Evolutionary conservation across 2,888 invertebrate species (phyloP).

Genomic region (Protonemura montana): DNA sequence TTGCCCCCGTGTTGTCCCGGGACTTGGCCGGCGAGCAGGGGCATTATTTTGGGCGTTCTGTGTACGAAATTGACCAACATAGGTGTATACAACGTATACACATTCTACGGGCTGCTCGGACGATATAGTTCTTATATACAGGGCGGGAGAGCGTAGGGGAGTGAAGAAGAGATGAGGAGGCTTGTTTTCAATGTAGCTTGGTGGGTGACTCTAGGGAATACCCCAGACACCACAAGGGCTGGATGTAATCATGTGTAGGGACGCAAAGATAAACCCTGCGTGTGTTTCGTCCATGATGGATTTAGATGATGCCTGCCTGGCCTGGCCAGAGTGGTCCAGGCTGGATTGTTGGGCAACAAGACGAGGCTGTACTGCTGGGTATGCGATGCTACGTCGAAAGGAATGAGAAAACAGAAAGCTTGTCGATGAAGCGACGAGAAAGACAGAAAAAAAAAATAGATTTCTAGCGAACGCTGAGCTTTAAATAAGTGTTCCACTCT

Average conservation of each 20-base stretch:
- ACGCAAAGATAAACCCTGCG: constrained; percentile 24
- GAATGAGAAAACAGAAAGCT: neutral
- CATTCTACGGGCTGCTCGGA: neutral
- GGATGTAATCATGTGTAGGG: constrained; percentile 30
- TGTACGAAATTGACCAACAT: neutral
- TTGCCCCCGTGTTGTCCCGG: neutral
- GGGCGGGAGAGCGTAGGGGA: neutral
- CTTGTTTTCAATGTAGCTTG: neutral
- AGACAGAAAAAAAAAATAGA: neutral
- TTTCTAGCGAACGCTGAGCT: neutral
- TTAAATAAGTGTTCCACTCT: neutral
- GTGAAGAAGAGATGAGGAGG: neutral
- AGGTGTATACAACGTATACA: neutral
- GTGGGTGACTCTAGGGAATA: neutral
- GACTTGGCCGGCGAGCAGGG: neutral
- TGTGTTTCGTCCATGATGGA: constrained; percentile 19
- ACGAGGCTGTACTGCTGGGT: neutral
- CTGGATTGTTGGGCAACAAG: too few relatives aligned
- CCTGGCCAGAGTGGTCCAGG: neutral
- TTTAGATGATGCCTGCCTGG: neutral
- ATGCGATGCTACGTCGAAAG: neutral
- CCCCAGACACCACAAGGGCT: neutral
- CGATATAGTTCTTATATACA: neutral
- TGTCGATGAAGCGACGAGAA: neutral
- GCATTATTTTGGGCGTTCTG: neutral